Evolutionary conservation across 2,888 invertebrate genomes (phyloP).

Genomic region (Ichneumoninae sp.): DNA sequence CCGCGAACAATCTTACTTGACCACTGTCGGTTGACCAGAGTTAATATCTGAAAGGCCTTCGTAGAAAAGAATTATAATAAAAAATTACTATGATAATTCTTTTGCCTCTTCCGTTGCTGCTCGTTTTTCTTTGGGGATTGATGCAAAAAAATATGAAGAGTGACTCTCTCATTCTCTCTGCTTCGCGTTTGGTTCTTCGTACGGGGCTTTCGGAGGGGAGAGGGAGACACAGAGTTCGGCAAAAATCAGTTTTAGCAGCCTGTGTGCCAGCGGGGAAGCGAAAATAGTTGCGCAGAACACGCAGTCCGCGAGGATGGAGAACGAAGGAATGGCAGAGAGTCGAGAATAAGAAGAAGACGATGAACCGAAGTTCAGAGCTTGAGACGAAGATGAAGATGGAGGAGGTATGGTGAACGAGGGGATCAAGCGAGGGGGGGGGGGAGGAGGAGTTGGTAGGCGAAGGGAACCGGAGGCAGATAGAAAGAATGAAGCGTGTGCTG

Average conservation of each 20-base stretch:
- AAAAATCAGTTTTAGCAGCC: conserved; percentile 76
- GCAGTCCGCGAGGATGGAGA: conserved; percentile 47
- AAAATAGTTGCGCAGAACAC: conserved; percentile 38
- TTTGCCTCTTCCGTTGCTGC: neutral
- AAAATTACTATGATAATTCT: neutral
- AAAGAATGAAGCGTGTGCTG: conserved; percentile 64
- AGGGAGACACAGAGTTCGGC: conserved; percentile 4
- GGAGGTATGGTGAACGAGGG: conserved; percentile 69
- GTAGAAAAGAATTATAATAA: neutral
- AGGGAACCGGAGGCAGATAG: conserved; percentile 59
- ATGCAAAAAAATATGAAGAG: conserved; percentile 19
- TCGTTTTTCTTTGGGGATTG: neutral
- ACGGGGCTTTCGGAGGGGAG: neutral
- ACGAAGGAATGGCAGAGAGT: conserved; percentile 61
- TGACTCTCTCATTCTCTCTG: neutral
- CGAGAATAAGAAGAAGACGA: conserved; percentile 49
- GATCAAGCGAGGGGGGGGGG: conserved; percentile 31
- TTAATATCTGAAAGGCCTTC: neutral
- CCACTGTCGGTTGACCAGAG: neutral
- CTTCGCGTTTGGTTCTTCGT: neutral
- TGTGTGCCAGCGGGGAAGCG: conserved; percentile 65
- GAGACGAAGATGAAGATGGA: conserved; percentile 68
- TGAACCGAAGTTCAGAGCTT: conserved; percentile 62
- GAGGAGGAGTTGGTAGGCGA: conserved; percentile 57
- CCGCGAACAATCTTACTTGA: too few relatives aligned